Percentiles rank a stretch among this genome's conserved stretches.
Evolutionary conservation across 2,888 invertebrate species (phyloP).

Genomic region (Limenitis camilla): DNA sequence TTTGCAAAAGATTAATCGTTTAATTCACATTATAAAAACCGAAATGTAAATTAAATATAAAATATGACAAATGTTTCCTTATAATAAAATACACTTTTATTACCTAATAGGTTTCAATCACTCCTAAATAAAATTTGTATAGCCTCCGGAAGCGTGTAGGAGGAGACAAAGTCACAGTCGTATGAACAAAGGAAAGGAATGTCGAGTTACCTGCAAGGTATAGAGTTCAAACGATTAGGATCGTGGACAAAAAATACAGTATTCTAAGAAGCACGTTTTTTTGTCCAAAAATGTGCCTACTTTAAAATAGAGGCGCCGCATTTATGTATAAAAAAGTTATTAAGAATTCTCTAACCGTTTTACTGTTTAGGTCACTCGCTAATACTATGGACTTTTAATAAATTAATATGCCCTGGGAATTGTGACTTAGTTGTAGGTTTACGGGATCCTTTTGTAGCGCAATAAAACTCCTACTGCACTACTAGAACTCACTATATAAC

Average conservation of each 20-base stretch:
- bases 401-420: too few species aligned
- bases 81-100: constrained; percentile 12
- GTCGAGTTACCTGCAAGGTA: constrained; percentile 50
- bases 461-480: too few species aligned
- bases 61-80: background rate
- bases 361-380: too few species aligned
- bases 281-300: background rate
- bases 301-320: constrained; percentile 15
- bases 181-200: constrained; percentile 59
- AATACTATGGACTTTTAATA: too few species aligned
- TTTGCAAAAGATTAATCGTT: too few species aligned
- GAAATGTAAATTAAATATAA: constrained; percentile 15
- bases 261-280: constrained; percentile 10
- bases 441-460: too few species aligned
- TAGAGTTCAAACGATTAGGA: constrained; percentile 18
- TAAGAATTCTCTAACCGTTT: too few species aligned
- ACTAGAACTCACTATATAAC: too few species aligned
- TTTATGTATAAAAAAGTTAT: background rate
- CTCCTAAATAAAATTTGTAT: constrained; percentile 37
- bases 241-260: constrained; percentile 16
- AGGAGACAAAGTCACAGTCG: constrained; percentile 34
- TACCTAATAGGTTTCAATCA: constrained; percentile 15
- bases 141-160: constrained; percentile 65
- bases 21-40: too few species aligned
- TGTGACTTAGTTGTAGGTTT: too few species aligned